A percentile compares a stretch with the other conserved stretches of the same genome.
phyloP scores from a whole-genome alignment of 2,113 vertebrate species.

The Accipiter cooperii region DNA sequence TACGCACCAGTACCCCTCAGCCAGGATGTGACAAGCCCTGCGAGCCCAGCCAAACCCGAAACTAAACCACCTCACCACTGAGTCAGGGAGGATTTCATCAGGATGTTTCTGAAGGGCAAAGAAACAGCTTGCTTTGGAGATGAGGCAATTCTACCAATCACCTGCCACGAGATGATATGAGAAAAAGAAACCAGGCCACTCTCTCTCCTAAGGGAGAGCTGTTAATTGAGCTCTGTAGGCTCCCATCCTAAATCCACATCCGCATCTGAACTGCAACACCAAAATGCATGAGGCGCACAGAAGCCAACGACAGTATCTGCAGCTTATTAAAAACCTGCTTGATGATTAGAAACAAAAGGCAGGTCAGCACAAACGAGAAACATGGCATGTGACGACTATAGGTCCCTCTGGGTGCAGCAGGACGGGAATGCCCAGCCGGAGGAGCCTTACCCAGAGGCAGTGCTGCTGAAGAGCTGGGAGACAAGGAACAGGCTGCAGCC shows the following conservation, averaged over 20 bases:
- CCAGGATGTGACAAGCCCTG: not conserved
- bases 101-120: constrained; percentile 11
- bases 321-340: not conserved
- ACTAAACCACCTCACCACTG: not conserved
- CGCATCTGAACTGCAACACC: not conserved
- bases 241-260: not conserved
- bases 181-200: constrained; percentile 35
- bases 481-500: not conserved
- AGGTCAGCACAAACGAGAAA: not conserved
- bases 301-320: not conserved
- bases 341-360: not conserved
- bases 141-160: not conserved
- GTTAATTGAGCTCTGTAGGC: constrained; percentile 26
- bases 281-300: not conserved
- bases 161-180: not conserved
- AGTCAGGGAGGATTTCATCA: not conserved
- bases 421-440: not conserved
- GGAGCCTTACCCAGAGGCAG: not conserved
- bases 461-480: not conserved
- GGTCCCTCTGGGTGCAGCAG: not conserved
- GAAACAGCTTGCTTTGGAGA: not conserved
- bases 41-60: not conserved
- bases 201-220: constrained; percentile 1
- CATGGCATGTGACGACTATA: fast-evolving
- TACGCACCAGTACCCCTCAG: not conserved